phyloP scores from a whole-genome alignment of 2,113 vertebrate genomes.

The human (Homo sapiens) region GRCh38 chr9:33007001-33007500 shows the following conservation, averaged over 20 bases:
- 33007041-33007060: neutral
- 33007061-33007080: neutral
- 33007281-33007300: neutral
- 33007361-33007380: constrained; percentile 26
- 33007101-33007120: constrained; percentile 5
- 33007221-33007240: neutral
- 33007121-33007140: neutral
- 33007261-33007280: neutral
- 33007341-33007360: neutral
- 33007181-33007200: neutral
- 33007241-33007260: neutral
- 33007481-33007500: neutral
- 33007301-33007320: neutral
- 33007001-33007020: no score
- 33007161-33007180: neutral
- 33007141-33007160: neutral
- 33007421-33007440: neutral
- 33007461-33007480: neutral
- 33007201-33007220: neutral
- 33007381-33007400: neutral
- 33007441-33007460: neutral
- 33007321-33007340: constrained; percentile 2
- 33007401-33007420: neutral
- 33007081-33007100: constrained; percentile 8
- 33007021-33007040: neutral